Conservation (phyloP, 2,113 vertebrate species). For the Pheucticus melanocephalus region DNA sequence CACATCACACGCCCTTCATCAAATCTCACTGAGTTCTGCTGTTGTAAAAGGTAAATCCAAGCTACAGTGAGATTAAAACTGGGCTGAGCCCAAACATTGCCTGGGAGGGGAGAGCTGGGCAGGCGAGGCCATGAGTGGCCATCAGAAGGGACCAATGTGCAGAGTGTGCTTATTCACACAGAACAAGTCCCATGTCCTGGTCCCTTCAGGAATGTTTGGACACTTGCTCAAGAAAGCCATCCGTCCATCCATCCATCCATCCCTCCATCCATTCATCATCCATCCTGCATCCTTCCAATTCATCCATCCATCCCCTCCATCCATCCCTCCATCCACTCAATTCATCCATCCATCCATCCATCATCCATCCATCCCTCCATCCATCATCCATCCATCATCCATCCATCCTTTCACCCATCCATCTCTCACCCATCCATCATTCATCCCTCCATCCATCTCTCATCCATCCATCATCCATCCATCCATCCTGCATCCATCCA, state of each 20-base stretch:
- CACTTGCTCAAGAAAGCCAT: background rate
- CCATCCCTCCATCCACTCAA: background rate
- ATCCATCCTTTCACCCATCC: background rate
- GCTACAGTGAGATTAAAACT: background rate
- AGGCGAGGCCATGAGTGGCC: fast-evolving
- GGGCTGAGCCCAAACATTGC: background rate
- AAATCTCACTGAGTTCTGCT: fast-evolving
- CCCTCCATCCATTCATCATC: background rate
- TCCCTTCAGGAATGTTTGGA: background rate
- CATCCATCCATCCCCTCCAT: background rate
- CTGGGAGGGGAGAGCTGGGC: background rate
- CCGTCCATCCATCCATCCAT: background rate
- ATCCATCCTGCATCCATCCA: no score
- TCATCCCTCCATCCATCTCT: no score
- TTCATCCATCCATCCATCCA: background rate
- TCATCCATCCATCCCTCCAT: background rate
- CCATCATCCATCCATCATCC: no score
- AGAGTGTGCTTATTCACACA: background rate
- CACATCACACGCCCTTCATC: fast-evolving
- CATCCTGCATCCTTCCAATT: background rate
- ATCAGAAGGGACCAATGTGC: background rate
- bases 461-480: background rate
- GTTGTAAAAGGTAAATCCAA: background rate
- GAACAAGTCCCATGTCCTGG: background rate
- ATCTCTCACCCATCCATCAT: background rate